A percentile compares a stretch with the other conserved stretches of the same genome.
These are phyloP conservation scores for Cephus nigrinus DNA, from an alignment of 2,888 invertebrate species.

Conservation along the genomic window DNA sequence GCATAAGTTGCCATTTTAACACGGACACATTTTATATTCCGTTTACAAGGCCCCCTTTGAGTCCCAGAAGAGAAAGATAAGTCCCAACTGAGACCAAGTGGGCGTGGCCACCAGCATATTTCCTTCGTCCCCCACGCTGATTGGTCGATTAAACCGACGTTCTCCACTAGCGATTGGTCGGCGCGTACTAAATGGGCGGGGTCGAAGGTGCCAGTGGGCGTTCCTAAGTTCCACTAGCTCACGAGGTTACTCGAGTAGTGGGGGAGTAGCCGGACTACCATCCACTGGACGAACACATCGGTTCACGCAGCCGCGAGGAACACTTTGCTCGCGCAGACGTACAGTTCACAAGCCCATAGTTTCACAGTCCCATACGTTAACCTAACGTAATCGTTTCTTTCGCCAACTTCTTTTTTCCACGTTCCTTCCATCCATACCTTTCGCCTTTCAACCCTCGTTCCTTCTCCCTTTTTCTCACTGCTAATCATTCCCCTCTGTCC, in stretches of 20 bases:
- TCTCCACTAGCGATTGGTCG: background rate
- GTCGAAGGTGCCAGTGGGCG: constrained; percentile 21
- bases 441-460: background rate
- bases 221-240: constrained; percentile 25
- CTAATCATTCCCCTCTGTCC: background rate
- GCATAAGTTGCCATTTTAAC: background rate
- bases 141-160: background rate
- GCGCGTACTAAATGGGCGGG: constrained; percentile 16
- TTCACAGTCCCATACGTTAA: background rate
- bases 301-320: constrained; percentile 64
- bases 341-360: constrained; percentile 13
- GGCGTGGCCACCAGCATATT: background rate
- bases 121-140: background rate
- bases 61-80: background rate
- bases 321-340: constrained; percentile 44
- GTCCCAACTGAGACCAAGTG: background rate
- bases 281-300: constrained; percentile 52
- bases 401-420: background rate
- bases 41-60: background rate
- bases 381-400: background rate
- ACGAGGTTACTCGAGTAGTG: constrained; percentile 24
- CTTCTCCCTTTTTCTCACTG: too few species aligned
- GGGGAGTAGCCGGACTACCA: constrained; percentile 33
- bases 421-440: background rate
- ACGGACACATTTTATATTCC: background rate